Percentiles rank a stretch among this genome's conserved stretches.
phyloP scores from a whole-genome alignment of 2,113 vertebrate species.

The Chionis minor region DNA sequence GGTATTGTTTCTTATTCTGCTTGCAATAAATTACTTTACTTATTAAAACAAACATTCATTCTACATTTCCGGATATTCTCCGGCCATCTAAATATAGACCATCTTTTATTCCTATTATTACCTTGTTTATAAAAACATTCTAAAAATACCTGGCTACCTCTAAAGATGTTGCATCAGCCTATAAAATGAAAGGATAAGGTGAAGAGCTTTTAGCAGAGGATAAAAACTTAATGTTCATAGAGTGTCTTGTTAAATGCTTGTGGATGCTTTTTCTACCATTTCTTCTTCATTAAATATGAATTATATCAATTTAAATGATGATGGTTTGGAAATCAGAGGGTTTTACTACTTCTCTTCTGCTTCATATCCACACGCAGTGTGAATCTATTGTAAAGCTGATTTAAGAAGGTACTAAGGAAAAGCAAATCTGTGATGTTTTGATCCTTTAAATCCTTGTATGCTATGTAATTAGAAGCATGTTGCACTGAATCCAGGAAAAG shows the following conservation, averaged over 20 bases:
- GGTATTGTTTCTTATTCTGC: conserved; percentile 1
- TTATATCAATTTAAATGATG: conserved; percentile 64
- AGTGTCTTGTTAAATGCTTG: conserved; percentile 55
- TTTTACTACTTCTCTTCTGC: conserved; percentile 56
- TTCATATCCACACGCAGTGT: conserved; percentile 45
- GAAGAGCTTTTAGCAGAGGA: conserved; percentile 52
- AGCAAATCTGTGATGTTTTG: conserved; percentile 50
- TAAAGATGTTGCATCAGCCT: conserved; percentile 42
- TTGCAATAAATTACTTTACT: background rate
- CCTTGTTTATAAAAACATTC: conserved; percentile 13
- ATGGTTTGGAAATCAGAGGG: conserved; percentile 56
- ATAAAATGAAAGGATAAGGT: conserved; percentile 42
- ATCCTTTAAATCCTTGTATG: conserved; percentile 31
- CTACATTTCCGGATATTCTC: conserved; percentile 34
- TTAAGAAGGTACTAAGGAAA: conserved; percentile 52
- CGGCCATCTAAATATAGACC: conserved; percentile 17
- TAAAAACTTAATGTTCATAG: conserved; percentile 52
- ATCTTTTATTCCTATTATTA: conserved; percentile 53
- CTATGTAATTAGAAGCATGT: conserved; percentile 43
- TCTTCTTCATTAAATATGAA: conserved; percentile 72
- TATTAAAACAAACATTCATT: background rate
- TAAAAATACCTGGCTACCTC: conserved; percentile 58
- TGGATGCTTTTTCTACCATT: conserved; percentile 61
- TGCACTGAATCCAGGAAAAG: background rate
- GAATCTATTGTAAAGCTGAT: conserved; percentile 62